Evolutionary conservation across 2,888 invertebrate species (phyloP), one percentile per base, ranked within the genome.

Genomic region (Sialis fuliginosa): DNA sequence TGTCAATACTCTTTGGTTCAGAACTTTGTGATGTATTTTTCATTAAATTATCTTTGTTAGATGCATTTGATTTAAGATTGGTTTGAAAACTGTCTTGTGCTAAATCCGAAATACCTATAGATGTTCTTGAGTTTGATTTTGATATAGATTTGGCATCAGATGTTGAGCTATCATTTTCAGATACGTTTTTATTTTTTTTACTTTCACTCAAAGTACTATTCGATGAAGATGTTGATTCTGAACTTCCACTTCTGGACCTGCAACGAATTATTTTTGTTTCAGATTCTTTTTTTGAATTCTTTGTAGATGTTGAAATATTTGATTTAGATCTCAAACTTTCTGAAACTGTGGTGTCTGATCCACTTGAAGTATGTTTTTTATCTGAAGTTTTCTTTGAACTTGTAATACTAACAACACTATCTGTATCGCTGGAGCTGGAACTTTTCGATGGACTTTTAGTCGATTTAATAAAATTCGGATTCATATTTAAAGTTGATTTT

Each of bases 401-500:
- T 65, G 55, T 67, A 22, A 22, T 22, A 65, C 59, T 68, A 68
- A 48, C 66, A 57, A 65, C 65, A 33, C 46, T 42, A 52, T 66
- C 66, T 3, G 65, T 66, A 43, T 66, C 66, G 1, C 62, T 64
- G 1, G 70, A 68, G 55, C 69, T 69, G 10, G 63, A 57, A 52
- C 68, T 71, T 48, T 62, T 60, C 6, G 68, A 65, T 47, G 62
- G 64, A 47, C 62, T 64, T 48, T 65, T 64, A 1, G 63, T 54
- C 0, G 63, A 61, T 0, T 64, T 56, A 47, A 22, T 4, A 22
- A 65, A 65, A 0, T 63, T 61, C 32, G 69, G 66, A 41, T 69
- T 72, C 65, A 81, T 79, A 61, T 83, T 84, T 9, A 83, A 60
- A 1, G 77, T 76, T 0, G 82, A 83, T 60, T 84, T 83, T 34